These are phyloP conservation scores for Porites divaricata DNA, from an alignment of 92 coral and sea anemone species.

Conservation along the genomic window DNA sequence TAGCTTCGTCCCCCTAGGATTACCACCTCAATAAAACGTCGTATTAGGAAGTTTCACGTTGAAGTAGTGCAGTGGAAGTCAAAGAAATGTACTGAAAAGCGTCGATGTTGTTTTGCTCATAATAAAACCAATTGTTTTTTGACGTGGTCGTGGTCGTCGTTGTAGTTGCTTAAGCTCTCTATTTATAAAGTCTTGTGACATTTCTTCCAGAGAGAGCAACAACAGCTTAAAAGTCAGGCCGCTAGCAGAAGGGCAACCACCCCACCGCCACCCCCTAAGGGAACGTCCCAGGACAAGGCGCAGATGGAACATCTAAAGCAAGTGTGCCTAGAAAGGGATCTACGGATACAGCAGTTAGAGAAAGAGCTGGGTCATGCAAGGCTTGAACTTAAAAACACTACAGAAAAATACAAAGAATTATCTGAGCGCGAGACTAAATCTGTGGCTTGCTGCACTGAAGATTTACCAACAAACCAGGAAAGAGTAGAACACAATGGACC, in stretches of 20 bases:
- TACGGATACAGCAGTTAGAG: slow-evolving; percentile 71
- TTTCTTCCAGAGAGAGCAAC: slow-evolving; percentile 83
- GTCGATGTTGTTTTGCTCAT: no score
- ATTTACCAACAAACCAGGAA: slow-evolving; percentile 48
- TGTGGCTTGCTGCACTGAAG: slow-evolving; percentile 64
- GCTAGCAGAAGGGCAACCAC: slow-evolving; percentile 60
- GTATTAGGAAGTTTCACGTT: no score
- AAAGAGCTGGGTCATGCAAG: slow-evolving; percentile 63
- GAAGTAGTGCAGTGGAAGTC: no score
- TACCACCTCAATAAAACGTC: no score
- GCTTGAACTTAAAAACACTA: slow-evolving; percentile 46
- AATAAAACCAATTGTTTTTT: no score
- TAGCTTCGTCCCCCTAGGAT: no score
- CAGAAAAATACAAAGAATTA: slow-evolving; percentile 31
- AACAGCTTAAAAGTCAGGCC: slow-evolving; percentile 75
- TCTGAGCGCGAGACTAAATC: slow-evolving; percentile 50
- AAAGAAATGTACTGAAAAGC: no score
- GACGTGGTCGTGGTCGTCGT: no score
- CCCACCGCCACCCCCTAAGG: slow-evolving; percentile 55
- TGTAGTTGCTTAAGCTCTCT: no score
- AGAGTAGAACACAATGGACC: neutral
- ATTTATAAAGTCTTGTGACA: no score
- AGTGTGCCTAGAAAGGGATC: slow-evolving; percentile 79
- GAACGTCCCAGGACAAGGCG: slow-evolving; percentile 63
- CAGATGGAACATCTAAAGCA: slow-evolving; percentile 59